Conservation (phyloP, 1,140 invertebrate species). For the Bombus affinis region DNA sequence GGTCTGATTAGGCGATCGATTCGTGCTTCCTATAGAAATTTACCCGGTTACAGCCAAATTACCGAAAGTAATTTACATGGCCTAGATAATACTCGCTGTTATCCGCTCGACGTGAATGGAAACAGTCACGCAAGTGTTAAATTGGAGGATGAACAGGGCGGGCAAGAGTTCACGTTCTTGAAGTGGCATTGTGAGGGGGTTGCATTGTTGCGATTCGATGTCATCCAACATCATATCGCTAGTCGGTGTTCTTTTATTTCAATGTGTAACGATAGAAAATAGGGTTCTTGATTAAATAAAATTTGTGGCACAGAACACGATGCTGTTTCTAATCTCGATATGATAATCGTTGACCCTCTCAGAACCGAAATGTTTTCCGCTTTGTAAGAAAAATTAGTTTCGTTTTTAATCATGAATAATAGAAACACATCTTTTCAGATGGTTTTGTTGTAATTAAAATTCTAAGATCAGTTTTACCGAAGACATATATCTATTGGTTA, state of each 20-base stretch:
- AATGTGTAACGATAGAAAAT: not conserved
- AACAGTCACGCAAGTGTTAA: slow-evolving; percentile 45
- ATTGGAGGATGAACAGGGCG: slow-evolving; percentile 11
- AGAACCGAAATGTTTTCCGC: too few relatives aligned
- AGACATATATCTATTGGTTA: too few relatives aligned
- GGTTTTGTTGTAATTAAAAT: too few relatives aligned
- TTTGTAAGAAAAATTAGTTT: too few relatives aligned
- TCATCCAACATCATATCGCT: slow-evolving; percentile 13
- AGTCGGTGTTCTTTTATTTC: not conserved
- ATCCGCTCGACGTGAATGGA: slow-evolving; percentile 22
- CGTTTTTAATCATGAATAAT: too few relatives aligned
- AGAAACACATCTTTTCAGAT: too few relatives aligned
- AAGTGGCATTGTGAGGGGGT: slow-evolving; percentile 1
- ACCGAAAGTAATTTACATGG: slow-evolving; percentile 45
- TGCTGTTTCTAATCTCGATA: too few relatives aligned
- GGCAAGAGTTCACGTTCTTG: slow-evolving; percentile 21
- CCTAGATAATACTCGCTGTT: slow-evolving; percentile 34
- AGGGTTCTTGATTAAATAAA: too few relatives aligned
- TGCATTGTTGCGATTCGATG: slow-evolving; percentile 43
- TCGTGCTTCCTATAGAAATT: not conserved
- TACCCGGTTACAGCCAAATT: slow-evolving; percentile 32
- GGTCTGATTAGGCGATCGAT: slow-evolving; percentile 6
- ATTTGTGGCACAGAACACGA: too few relatives aligned
- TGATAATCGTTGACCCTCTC: too few relatives aligned
- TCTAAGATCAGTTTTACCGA: too few relatives aligned